Evolutionary conservation across 2,888 invertebrate species (phyloP).

Genomic region (Amphipoea lucens): DNA sequence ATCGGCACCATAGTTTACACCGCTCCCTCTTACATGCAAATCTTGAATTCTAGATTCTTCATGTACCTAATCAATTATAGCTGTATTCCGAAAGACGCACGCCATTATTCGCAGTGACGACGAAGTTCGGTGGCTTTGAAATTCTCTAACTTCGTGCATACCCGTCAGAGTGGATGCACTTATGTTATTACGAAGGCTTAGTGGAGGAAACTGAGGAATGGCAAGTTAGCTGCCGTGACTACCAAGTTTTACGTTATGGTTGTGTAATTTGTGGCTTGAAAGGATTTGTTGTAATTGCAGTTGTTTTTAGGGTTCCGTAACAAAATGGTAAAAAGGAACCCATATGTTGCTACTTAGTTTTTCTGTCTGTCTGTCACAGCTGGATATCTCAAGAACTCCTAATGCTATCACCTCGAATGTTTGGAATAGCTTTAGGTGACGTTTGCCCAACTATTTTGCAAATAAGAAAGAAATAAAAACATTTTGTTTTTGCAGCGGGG

Average conservation of each 20-base stretch:
- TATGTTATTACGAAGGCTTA: slow-evolving; percentile 71
- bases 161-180: slow-evolving; percentile 67
- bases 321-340: too few species aligned
- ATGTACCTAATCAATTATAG: slow-evolving; percentile 42
- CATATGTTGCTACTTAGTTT: too few species aligned
- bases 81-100: slow-evolving; percentile 33
- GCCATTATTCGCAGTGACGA: slow-evolving; percentile 51
- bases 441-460: too few species aligned
- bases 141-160: slow-evolving; percentile 66
- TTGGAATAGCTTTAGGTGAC: too few species aligned
- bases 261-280: slow-evolving; percentile 14
- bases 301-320: background rate
- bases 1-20: too few species aligned
- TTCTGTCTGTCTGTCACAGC: too few species aligned
- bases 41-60: background rate
- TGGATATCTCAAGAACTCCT: too few species aligned
- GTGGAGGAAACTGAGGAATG: slow-evolving; percentile 61
- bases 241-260: slow-evolving; percentile 23
- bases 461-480: too few species aligned
- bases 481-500: too few species aligned
- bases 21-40: background rate
- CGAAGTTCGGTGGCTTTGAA: slow-evolving; percentile 68
- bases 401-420: too few species aligned
- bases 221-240: slow-evolving; percentile 57
- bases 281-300: slow-evolving; percentile 7